phyloP scores from a whole-genome alignment of 2,113 vertebrate genomes.

The Apteryx owenii region DNA sequence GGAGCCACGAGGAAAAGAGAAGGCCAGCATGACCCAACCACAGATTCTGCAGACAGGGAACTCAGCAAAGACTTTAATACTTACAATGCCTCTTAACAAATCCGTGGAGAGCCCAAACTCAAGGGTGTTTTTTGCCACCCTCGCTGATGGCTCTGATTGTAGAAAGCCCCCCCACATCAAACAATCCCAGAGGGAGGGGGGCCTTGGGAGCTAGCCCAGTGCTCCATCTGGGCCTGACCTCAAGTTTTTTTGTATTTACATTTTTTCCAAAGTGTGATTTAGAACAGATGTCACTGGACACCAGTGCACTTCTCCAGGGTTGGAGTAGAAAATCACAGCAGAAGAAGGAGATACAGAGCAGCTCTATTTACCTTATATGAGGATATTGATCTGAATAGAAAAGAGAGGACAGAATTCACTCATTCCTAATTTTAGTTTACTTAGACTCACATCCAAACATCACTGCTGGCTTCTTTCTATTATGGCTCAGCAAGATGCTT shows the following conservation, averaged over 20 bases:
- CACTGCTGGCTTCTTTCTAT: neutral
- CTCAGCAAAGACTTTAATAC: neutral
- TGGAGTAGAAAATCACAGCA: constrained; percentile 36
- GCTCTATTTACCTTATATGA: neutral
- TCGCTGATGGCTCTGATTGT: neutral
- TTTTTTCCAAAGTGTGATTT: constrained; percentile 49
- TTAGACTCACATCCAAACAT: neutral
- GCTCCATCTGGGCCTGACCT: constrained; percentile 50
- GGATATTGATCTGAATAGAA: neutral
- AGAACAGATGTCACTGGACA: constrained; percentile 58
- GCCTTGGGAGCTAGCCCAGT: constrained; percentile 21
- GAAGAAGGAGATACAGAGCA: neutral
- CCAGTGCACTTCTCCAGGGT: neutral
- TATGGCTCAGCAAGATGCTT: neutral
- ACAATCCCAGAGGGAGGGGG: constrained; percentile 26
- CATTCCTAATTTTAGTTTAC: neutral
- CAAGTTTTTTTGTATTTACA: constrained; percentile 43
- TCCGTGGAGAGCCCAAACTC: neutral
- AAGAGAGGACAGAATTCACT: neutral
- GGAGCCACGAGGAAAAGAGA: neutral
- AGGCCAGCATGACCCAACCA: neutral
- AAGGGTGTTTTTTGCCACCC: neutral
- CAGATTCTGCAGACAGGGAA: neutral
- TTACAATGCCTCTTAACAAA: neutral
- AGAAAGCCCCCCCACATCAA: constrained; percentile 37